Evolutionary conservation across 2,797 vertebrate genomes (phyloP), one percentile per base, ranked within the genome.

Genomic region (Xiphorhynchus erythropygius): DNA sequence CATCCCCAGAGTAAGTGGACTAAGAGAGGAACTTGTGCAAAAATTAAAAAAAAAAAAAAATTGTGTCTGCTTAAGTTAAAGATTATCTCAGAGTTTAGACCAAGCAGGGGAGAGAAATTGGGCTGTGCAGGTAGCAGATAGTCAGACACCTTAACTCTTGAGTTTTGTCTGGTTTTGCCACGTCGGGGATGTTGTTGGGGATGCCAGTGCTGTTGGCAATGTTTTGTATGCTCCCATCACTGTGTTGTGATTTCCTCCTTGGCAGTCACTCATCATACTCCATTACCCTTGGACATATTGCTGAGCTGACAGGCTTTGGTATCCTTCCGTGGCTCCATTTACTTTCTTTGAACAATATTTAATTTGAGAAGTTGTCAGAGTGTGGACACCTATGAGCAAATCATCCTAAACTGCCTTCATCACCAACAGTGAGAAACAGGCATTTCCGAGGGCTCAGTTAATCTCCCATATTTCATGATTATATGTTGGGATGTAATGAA

Each of bases 381-480:
- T 18, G 63, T 15, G 35, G 68, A 65, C 84, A 82, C 15, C 55
- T 79, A 11, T 7, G 60, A 91, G 33, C 85, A 96, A 91, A 95
- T 94, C 62, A 85, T 67, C 83, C 55, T 60, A 59, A 95, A 74
- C 41, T 63, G 52, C 56, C 79, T 87, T 52, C 76, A 70, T 33
- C 70, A 70, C 69, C 65, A 30, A 10, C 2, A 64, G 69, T 18
- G 52, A 60, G 83, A 71, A 57, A 64, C 10, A 71, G 41, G 60
- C 62, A 64, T 74, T 88, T 94, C 42, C 0, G 17, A 84, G 46
- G 65, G 57, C 80, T 86, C 12, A 2, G 73, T 90, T 88, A 83
- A 84, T 56, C 79, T 88, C 52, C 67, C 33, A 42, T 87, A 79
- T 89, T 87, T 95, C 89, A 79, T 83, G 25, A 87, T 89, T 84